Evolutionary conservation across 2,888 invertebrate species (phyloP), one percentile per base, ranked within the genome.

Genomic region (Andrena trimmerana): DNA sequence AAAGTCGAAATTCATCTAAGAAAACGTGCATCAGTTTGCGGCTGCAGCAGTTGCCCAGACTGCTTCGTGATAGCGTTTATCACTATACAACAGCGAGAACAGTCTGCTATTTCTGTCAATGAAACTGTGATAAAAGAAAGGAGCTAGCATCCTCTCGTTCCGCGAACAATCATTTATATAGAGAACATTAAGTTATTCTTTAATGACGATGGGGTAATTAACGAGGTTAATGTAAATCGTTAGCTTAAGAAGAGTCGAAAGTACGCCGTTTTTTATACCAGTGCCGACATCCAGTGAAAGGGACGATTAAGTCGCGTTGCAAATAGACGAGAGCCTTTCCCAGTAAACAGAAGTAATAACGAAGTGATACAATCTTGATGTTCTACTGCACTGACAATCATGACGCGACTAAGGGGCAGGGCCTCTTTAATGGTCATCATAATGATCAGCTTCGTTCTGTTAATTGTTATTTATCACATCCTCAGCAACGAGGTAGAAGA

Each of bases 391-490:
- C 20, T 59, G 66, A 69, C 68, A 54, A 74, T 75, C 66, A 93
- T 93, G 93, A 88, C 89, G 52, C 91, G 92, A 33, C 68, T 93
- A 69, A 89, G 91, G 78, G 93, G 91, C 80, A 88, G 91, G 84
- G 90, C 91, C 48, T 89, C 91, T 63, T 83, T 94, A 72, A 93
- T 92, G 84, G 89, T 93, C 65, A 87, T 92, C 74, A 76, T 91
- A 27, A 92, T 91, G 90, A 89, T 93, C 78, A 81, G 91, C 29
- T 91, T 93, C 57, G 87, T 90, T 54, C 79, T 93, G 24, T 83
- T 94, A 31, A 90, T 93, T 10, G 90, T 94, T 82, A 90, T 93
- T 72, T 94, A 94, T 83, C 93, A 93, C 52, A 90, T 93, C 54
- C 83, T 94, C 50, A 92, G 90, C 63, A 91, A 91, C 71, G 92